Base-by-base conservation (phyloP, 2,888 invertebrate species). In the Pogonocherus hispidulus region DNA sequence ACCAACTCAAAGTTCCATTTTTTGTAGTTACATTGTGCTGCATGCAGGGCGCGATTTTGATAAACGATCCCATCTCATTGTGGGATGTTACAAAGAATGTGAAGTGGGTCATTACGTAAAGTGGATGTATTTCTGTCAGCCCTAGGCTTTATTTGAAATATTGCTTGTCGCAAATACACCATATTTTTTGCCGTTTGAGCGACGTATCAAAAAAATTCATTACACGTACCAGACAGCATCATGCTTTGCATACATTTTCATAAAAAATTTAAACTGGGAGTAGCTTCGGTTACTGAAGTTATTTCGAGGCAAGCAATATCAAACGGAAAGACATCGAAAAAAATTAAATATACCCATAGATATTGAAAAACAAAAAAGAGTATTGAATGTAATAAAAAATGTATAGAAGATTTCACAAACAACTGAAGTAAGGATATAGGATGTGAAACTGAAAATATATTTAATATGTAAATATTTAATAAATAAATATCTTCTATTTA, bases 61-160 rank as follows among this genome's bases (percentile, higher is more conserved):
- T 59, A 59, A 59, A 59, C 47, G 59, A 62, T 62, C 62, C 62
- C 51, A 51, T 62, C 62, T 35, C 51, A 62, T 62, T 62, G 62
- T 62, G 35, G 19, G 49, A 51, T 62, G 62, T 62, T 62, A 37
- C 49, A 37, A 62, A 62, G 62, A 62, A 62, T 47, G 35, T 37
- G 51, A 51, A 51, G 37, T 62, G 62, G 62, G 62, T 62, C 51
- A 62, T 62, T 62, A 62, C 51, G 62, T 51, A 51, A 46, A 62
- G 51, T 62, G 62, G 62, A 49, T 49, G 51, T 62, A 62, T 62
- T 51, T 62, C 62, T 62, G 62, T 35, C 62, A 37, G 49, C 51
- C 37, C 51, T 51, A 20, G 51, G 62, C 37, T 51, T 62, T 62
- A 51, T 62, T 62, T 62, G 62, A 62, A 62, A 62, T 62, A 62